phyloP scores from a whole-genome alignment of 2,888 invertebrate genomes.

The Platycheirus albimanus region DNA sequence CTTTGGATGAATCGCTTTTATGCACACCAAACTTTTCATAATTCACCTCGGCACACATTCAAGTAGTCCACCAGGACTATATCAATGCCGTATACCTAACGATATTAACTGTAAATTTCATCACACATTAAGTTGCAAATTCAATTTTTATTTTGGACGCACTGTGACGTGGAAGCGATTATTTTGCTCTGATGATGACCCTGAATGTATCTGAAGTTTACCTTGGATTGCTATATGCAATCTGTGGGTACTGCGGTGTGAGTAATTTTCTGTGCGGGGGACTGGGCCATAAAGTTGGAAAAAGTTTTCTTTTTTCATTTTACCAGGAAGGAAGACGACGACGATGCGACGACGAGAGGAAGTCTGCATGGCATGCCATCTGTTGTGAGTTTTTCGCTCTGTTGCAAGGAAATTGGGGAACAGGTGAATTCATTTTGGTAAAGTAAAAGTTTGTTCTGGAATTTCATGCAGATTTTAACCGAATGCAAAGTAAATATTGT shows the following conservation, averaged over 20 bases:
- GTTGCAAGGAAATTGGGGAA: not conserved
- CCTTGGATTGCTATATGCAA: conserved; percentile 4
- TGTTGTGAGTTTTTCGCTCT: not conserved
- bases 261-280: conserved; percentile 14
- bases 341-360: not conserved
- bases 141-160: conserved; percentile 56
- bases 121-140: conserved; percentile 48
- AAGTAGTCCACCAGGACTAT: conserved; percentile 20
- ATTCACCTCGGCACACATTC: not conserved
- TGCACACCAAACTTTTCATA: conserved; percentile 35
- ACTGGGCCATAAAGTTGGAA: conserved; percentile 14
- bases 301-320: not conserved
- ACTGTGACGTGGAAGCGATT: conserved; percentile 51
- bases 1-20: not conserved
- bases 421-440: conserved; percentile 8
- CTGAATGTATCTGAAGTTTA: conserved; percentile 17
- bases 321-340: not conserved
- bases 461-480: not conserved
- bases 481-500: too few relatives aligned
- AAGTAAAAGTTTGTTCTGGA: not conserved
- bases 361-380: not conserved
- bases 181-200: conserved; percentile 22
- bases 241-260: conserved; percentile 16
- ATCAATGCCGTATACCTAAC: conserved; percentile 18
- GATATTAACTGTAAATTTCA: conserved; percentile 57